phyloP scores from a whole-genome alignment of 1,140 invertebrate species.

The Heliconius hermathena region DNA sequence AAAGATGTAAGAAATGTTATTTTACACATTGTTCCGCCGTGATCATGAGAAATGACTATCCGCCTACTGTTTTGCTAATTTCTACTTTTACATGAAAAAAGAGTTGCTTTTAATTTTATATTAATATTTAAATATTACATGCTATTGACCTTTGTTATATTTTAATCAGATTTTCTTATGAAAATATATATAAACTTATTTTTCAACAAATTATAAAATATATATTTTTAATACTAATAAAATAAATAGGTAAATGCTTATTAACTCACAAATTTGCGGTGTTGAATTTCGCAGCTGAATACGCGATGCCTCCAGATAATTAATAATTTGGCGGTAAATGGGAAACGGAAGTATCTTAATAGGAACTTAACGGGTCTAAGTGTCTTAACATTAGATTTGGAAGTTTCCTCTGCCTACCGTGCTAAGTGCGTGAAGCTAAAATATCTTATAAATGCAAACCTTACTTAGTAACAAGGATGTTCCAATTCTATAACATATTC shows the following conservation, averaged over 20 bases:
- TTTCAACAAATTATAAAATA: neutral
- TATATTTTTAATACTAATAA: neutral
- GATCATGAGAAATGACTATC: conserved; percentile 60
- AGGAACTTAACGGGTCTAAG: too few species aligned
- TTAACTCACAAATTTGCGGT: too few species aligned
- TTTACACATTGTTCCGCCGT: conserved; percentile 64
- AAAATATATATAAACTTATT: neutral
- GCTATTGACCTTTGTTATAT: conserved; percentile 5
- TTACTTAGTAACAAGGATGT: conserved; percentile 29
- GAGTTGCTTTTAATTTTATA: conserved; percentile 21
- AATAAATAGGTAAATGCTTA: too few species aligned
- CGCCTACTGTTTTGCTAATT: conserved; percentile 42
- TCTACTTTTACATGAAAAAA: conserved; percentile 23
- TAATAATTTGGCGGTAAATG: too few species aligned
- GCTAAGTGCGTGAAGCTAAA: too few species aligned
- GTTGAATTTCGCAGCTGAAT: too few species aligned
- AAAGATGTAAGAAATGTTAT: conserved; percentile 56
- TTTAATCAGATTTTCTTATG: neutral
- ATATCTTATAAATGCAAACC: neutral
- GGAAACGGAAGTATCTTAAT: too few species aligned
- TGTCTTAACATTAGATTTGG: too few species aligned
- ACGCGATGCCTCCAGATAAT: too few species aligned
- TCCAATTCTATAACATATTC: conserved; percentile 40
- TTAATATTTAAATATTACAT: conserved; percentile 1
- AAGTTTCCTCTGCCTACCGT: too few species aligned